Evolutionary conservation across 2,113 vertebrate species (phyloP).

Genomic region (Indicator maculatus): DNA sequence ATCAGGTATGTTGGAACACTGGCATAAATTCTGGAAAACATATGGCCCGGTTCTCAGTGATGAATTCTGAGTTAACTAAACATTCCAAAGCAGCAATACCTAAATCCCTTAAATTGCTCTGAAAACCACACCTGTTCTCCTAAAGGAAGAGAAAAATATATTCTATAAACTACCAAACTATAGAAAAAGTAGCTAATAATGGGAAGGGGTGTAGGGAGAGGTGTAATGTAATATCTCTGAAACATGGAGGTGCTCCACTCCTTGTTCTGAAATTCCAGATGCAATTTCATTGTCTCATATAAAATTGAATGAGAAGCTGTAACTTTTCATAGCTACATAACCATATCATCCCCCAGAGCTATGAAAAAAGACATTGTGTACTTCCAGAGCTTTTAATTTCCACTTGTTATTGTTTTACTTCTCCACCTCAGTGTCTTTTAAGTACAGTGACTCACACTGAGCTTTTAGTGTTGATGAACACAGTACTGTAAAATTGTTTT

Average conservation of each 20-base stretch:
- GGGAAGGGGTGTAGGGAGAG: neutral
- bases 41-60: neutral
- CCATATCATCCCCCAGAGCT: neutral
- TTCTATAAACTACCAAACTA: neutral
- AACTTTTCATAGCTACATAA: slow-evolving; percentile 43
- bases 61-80: neutral
- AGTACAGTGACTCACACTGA: neutral
- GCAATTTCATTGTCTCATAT: slow-evolving; percentile 12
- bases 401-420: slow-evolving; percentile 23
- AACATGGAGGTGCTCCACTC: neutral
- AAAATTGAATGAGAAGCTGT: slow-evolving; percentile 27
- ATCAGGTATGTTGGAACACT: neutral
- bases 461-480: neutral
- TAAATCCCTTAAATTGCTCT: neutral
- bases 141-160: neutral
- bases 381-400: slow-evolving; percentile 33
- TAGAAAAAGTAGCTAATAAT: neutral
- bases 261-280: slow-evolving; percentile 4
- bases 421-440: neutral
- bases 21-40: neutral
- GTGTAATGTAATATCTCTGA: neutral
- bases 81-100: neutral
- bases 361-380: slow-evolving; percentile 2
- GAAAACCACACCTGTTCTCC: neutral
- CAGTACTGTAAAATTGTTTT: neutral